phyloP scores from a whole-genome alignment of 1,140 invertebrate species.

The Hypothenemus hampei region DNA sequence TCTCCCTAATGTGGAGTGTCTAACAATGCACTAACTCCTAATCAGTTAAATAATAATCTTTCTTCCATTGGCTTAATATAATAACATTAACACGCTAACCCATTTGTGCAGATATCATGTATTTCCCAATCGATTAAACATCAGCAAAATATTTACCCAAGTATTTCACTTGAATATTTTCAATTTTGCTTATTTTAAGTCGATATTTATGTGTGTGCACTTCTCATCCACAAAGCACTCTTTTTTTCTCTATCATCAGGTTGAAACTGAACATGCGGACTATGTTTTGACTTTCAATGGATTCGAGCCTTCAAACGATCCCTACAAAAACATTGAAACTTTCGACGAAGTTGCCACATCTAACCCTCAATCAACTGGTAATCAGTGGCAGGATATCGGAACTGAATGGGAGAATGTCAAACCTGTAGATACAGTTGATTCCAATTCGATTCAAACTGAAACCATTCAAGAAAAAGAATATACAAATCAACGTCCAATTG shows the following conservation, averaged over 20 bases:
- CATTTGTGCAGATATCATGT: no score
- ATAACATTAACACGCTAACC: no score
- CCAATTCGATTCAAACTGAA: slow-evolving; percentile 19
- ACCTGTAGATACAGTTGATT: slow-evolving; percentile 26
- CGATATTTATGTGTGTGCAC: slow-evolving; percentile 24
- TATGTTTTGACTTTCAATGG: slow-evolving; percentile 1
- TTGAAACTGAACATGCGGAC: no score
- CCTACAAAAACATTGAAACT: slow-evolving; percentile 29
- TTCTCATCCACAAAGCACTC: slow-evolving; percentile 30
- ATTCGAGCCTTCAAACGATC: slow-evolving; percentile 1
- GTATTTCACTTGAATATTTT: not conserved
- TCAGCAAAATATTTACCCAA: no score
- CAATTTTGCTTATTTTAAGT: slow-evolving; percentile 9
- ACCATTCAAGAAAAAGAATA: not conserved
- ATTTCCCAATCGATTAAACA: no score
- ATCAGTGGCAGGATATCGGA: not conserved
- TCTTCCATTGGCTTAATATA: no score
- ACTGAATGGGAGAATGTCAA: slow-evolving; percentile 27
- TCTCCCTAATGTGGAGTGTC: no score
- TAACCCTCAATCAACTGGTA: not conserved
- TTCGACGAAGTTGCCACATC: slow-evolving; percentile 23
- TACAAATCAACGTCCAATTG: slow-evolving; percentile 6
- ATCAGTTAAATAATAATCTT: no score
- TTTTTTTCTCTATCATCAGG: slow-evolving; percentile 27
- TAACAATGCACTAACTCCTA: no score